phyloP scores from a whole-genome alignment of 2,797 vertebrate genomes.

The Muraenolepis orangiensis region DNA sequence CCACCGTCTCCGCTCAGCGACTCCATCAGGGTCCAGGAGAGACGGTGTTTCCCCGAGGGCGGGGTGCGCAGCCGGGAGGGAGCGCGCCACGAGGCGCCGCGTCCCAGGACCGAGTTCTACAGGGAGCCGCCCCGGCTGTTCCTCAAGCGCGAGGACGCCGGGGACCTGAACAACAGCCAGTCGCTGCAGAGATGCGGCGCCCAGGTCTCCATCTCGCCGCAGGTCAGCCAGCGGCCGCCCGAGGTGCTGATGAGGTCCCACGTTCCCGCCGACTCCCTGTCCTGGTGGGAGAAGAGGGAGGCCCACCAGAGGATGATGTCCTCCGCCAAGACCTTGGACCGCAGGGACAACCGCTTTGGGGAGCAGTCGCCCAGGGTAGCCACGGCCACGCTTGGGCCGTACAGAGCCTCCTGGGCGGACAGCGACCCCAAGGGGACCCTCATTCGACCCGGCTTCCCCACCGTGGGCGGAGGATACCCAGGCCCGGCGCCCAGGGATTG shows the following conservation, averaged over 20 bases:
- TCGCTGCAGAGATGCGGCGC: constrained; percentile 57
- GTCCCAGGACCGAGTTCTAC: constrained; percentile 70
- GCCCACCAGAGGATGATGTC: constrained; percentile 56
- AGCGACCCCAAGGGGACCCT: constrained; percentile 76
- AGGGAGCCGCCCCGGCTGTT: constrained; percentile 64
- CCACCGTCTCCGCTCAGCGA: constrained; percentile 50
- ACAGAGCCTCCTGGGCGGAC: constrained; percentile 88
- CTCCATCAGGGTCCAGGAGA: constrained; percentile 60
- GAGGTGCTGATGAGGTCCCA: constrained; percentile 70
- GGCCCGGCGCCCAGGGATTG: constrained; percentile 65
- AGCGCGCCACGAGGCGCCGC: constrained; percentile 57
- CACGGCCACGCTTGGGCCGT: constrained; percentile 71
- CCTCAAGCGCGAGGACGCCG: constrained; percentile 63
- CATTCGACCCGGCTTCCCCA: constrained; percentile 71
- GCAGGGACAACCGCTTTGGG: constrained; percentile 64
- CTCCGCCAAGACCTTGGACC: constrained; percentile 69
- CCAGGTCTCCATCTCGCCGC: constrained; percentile 59
- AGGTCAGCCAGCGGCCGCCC: constrained; percentile 61
- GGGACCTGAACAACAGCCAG: constrained; percentile 52
- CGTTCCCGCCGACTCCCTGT: constrained; percentile 41
- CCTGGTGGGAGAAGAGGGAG: constrained; percentile 70
- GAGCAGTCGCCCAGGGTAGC: constrained; percentile 66
- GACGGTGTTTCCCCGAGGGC: constrained; percentile 46
- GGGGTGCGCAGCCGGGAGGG: constrained; percentile 59
- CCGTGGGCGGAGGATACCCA: constrained; percentile 69